phyloP scores from a whole-genome alignment of 2,797 vertebrate species.

The Ciconia nigra region DNA sequence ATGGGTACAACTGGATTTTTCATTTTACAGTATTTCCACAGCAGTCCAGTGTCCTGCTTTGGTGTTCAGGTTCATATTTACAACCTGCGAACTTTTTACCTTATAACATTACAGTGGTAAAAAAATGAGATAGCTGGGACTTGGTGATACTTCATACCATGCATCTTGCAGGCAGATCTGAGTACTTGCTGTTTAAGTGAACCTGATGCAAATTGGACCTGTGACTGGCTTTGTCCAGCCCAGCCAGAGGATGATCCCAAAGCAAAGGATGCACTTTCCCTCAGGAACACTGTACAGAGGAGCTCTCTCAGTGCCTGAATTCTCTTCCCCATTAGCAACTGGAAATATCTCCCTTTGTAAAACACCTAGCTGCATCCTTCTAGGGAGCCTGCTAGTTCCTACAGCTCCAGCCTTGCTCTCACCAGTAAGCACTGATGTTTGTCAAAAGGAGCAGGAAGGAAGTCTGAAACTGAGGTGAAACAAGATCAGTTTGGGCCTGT shows the following conservation, averaged over 20 bases:
- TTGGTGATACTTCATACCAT: not conserved
- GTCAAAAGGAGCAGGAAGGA: not conserved
- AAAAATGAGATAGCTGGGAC: not conserved
- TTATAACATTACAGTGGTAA: not conserved
- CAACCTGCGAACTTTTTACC: not conserved
- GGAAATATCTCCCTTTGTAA: not conserved
- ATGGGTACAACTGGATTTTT: not conserved
- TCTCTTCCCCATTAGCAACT: not conserved
- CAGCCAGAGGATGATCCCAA: not conserved
- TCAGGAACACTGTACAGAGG: not conserved
- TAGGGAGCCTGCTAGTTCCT: not conserved
- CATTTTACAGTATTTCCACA: not conserved
- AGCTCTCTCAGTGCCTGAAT: not conserved
- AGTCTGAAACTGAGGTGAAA: not conserved
- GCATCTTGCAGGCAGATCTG: not conserved
- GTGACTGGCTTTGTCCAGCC: not conserved
- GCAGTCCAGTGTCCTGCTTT: not conserved
- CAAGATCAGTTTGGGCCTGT: not conserved
- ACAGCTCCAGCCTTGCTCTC: not conserved
- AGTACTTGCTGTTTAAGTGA: not conserved
- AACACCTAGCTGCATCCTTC: not conserved
- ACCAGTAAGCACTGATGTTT: not conserved
- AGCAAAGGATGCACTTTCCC: not conserved
- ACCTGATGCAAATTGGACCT: not conserved
- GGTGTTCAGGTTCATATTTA: not conserved